Evolutionary conservation across 64 coral and sea anemone species (phyloP).

Genomic region (Hydrozoanthus tunicans): DNA sequence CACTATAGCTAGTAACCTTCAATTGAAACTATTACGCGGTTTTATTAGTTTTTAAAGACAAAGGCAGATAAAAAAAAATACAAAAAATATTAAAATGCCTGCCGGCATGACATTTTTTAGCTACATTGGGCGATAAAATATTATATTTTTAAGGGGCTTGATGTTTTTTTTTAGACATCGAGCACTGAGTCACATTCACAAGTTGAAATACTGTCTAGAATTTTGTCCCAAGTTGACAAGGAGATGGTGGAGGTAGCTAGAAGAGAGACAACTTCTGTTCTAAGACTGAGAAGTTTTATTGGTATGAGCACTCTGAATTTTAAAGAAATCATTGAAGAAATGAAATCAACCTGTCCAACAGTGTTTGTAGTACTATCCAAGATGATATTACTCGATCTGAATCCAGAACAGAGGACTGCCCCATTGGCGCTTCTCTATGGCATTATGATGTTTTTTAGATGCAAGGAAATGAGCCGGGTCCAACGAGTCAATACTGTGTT

Average conservation of each 20-base stretch:
- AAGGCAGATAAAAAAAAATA: no score
- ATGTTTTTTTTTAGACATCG: no score
- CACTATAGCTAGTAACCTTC: no score
- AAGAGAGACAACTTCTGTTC: constrained; percentile 45
- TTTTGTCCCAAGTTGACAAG: constrained; percentile 20
- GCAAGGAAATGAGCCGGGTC: constrained; percentile 41
- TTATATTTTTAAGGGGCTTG: no score
- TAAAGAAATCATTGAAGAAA: constrained; percentile 38
- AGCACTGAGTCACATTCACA: no score
- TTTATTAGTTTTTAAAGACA: no score
- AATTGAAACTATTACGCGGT: no score
- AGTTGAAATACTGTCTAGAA: neutral
- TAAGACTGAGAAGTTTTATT: constrained; percentile 24
- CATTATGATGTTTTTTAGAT: constrained; percentile 57
- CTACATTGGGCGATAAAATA: no score
- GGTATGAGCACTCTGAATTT: constrained; percentile 28
- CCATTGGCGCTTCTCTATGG: constrained; percentile 42
- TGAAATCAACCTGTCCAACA: constrained; percentile 25
- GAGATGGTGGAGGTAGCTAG: constrained; percentile 17
- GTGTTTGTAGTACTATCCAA: constrained; percentile 7
- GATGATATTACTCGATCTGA: constrained; percentile 30
- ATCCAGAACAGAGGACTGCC: neutral
- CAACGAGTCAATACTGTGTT: constrained; percentile 58
- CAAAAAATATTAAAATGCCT: no score
- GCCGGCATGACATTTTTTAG: no score